Conservation (phyloP, 2,113 vertebrate species). For the Pelodiscus sinensis region DNA sequence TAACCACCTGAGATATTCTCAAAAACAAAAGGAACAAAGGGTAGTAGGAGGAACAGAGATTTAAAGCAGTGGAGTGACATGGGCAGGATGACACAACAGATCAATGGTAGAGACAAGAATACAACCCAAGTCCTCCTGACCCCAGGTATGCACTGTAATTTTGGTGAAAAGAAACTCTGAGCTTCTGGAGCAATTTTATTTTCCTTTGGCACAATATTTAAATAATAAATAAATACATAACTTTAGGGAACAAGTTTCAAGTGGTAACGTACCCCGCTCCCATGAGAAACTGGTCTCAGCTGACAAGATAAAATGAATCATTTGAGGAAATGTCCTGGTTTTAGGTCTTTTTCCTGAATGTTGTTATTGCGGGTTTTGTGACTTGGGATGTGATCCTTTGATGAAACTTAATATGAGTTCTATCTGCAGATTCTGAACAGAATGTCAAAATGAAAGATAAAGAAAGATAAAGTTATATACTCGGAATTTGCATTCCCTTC, state of each 20-base stretch:
- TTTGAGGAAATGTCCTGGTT: background rate
- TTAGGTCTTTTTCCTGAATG: background rate
- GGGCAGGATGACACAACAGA: background rate
- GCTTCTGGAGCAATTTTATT: background rate
- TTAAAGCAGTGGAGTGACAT: background rate
- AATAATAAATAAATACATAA: background rate
- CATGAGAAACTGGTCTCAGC: background rate
- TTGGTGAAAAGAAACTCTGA: background rate
- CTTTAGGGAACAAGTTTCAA: background rate
- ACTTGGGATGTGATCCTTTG: background rate
- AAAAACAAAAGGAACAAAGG: background rate
- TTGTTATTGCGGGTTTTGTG: background rate
- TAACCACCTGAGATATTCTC: background rate
- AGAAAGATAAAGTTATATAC: constrained; percentile 19
- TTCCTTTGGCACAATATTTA: background rate
- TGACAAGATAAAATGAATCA: background rate
- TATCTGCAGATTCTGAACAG: constrained; percentile 13
- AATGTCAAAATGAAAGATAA: constrained; percentile 43
- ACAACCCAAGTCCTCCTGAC: fast-evolving
- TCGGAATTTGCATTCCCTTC: constrained; percentile 44
- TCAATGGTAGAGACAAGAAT: background rate
- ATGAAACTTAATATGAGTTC: constrained; percentile 43
- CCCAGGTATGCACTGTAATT: background rate
- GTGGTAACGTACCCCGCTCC: background rate
- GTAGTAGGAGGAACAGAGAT: background rate